phyloP scores from a whole-genome alignment of 1,140 invertebrate species.

The Tribolium castaneum region DNA sequence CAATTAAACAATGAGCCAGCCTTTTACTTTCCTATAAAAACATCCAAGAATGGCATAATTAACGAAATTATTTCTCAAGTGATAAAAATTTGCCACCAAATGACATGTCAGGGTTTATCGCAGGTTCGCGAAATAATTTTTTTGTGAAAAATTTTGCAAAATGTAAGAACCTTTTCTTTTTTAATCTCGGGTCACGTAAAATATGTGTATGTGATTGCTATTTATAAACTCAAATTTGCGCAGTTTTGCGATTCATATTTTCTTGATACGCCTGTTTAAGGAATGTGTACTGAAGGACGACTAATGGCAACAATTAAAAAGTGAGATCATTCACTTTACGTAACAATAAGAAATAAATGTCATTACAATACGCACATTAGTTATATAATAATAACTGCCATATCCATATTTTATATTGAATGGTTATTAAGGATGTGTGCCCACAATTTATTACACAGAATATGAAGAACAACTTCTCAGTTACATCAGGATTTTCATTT shows the following conservation, averaged over 20 bases:
- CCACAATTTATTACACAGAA: neutral
- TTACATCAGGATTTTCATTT: conserved; percentile 24
- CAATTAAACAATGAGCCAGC: no score
- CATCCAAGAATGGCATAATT: neutral
- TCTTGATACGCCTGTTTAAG: neutral
- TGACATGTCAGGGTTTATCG: neutral
- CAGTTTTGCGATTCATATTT: neutral
- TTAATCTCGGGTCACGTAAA: neutral
- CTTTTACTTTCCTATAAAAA: no score
- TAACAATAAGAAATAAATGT: neutral
- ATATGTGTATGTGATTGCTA: no score
- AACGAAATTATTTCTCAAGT: neutral
- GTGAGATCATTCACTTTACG: neutral
- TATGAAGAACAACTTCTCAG: neutral
- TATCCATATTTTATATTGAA: neutral
- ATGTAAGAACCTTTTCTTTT: neutral
- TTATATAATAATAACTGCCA: neutral
- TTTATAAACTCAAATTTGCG: neutral
- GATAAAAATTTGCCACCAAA: neutral
- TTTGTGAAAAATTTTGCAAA: neutral
- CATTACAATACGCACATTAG: neutral
- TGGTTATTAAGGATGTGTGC: neutral
- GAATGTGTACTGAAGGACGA: neutral
- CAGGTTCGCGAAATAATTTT: neutral
- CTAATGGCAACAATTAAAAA: neutral